phyloP scores from a whole-genome alignment of 2,888 invertebrate species.

The Bursaphelenchus okinawaensis region DNA sequence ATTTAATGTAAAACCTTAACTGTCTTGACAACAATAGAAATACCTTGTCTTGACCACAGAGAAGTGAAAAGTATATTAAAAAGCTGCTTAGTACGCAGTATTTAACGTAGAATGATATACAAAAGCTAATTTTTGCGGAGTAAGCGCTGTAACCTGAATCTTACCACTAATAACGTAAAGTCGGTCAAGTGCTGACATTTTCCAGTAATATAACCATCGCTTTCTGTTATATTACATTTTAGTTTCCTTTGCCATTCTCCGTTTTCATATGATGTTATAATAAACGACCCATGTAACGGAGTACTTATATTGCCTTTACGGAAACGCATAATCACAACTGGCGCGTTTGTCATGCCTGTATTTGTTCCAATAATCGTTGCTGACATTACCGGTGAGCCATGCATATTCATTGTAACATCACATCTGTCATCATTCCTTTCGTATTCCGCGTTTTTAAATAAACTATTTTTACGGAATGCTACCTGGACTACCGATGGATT shows the following conservation, averaged over 20 bases:
- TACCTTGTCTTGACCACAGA: too few species aligned
- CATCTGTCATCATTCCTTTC: too few species aligned
- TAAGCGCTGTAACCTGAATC: too few species aligned
- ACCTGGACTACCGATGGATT: not conserved
- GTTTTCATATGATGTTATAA: slow-evolving; percentile 10
- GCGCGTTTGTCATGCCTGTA: not conserved
- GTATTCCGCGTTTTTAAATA: not conserved
- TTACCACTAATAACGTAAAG: slow-evolving; percentile 35
- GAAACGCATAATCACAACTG: not conserved
- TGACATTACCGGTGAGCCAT: not conserved
- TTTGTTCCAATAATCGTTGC: not conserved
- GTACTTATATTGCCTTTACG: not conserved
- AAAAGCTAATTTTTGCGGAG: too few species aligned
- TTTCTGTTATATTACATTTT: not conserved
- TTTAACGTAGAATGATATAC: too few species aligned
- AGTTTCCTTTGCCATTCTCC: slow-evolving; percentile 3
- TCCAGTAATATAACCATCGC: slow-evolving; percentile 26
- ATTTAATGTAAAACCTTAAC: too few species aligned
- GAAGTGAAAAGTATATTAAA: too few species aligned
- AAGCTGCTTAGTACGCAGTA: too few species aligned
- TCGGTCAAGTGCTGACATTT: slow-evolving; percentile 37
- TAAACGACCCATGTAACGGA: slow-evolving; percentile 13
- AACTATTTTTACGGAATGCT: slow-evolving; percentile 8
- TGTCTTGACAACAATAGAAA: too few species aligned
- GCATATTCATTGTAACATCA: not conserved